phyloP scores from a whole-genome alignment of 2,888 invertebrate species.

The Hecatera dysodea region DNA sequence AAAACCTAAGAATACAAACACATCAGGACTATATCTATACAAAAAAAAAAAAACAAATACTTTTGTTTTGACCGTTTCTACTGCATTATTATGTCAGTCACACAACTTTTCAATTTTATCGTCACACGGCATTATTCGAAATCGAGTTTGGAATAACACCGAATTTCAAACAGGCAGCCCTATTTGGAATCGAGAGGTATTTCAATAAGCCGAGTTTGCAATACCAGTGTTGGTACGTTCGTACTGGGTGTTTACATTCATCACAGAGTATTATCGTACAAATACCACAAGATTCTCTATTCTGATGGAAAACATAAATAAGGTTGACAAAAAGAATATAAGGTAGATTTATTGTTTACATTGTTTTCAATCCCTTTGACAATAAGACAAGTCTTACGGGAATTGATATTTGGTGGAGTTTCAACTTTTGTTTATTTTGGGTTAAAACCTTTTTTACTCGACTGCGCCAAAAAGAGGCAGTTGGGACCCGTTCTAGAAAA shows the following conservation, averaged over 20 bases:
- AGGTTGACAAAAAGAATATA: constrained; percentile 26
- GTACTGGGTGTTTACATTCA: constrained; percentile 47
- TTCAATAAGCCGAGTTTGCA: constrained; percentile 40
- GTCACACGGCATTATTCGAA: constrained; percentile 3
- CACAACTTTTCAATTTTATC: constrained; percentile 1
- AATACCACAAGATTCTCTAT: constrained; percentile 40
- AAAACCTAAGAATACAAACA: too few relatives aligned
- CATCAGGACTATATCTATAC: too few relatives aligned
- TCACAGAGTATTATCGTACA: constrained; percentile 37
- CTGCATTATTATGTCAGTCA: neutral
- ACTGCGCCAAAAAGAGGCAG: too few relatives aligned
- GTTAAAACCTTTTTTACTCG: too few relatives aligned
- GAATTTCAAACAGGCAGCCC: constrained; percentile 30
- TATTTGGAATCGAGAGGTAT: constrained; percentile 28
- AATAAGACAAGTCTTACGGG: constrained; percentile 21
- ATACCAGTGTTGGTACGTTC: constrained; percentile 9
- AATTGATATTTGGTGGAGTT: constrained; percentile 8
- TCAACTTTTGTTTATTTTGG: neutral
- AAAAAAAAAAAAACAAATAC: too few relatives aligned
- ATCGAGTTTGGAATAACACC: constrained; percentile 13
- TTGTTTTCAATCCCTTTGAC: constrained; percentile 29
- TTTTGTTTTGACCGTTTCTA: too few relatives aligned
- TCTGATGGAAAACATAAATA: constrained; percentile 53
- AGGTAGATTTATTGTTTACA: constrained; percentile 29
- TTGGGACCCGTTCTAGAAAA: too few relatives aligned